phyloP scores from a whole-genome alignment of 2,797 vertebrate genomes.

The Eidolon dupreanum region DNA sequence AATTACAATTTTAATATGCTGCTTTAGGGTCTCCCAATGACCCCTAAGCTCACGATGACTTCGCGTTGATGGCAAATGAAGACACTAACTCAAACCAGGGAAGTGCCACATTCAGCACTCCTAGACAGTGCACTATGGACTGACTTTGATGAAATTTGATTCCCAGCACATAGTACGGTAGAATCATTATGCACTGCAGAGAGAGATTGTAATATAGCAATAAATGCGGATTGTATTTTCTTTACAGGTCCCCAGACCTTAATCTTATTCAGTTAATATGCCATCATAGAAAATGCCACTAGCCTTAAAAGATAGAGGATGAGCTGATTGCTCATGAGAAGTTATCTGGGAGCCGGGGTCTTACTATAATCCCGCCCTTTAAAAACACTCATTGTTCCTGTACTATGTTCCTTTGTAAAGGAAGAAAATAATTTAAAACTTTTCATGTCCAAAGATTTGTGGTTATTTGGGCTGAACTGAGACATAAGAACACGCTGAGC shows the following conservation, averaged over 20 bases:
- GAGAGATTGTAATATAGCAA: slow-evolving; percentile 12
- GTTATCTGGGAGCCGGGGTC: background rate
- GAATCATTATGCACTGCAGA: background rate
- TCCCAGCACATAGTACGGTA: background rate
- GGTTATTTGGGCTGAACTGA: background rate
- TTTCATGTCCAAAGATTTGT: background rate
- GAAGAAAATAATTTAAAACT: background rate
- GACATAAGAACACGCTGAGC: background rate
- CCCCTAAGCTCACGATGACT: background rate
- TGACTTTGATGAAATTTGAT: background rate
- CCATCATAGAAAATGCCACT: background rate
- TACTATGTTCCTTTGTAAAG: background rate
- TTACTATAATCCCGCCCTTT: background rate
- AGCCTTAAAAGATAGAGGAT: background rate
- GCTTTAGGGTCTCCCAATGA: background rate
- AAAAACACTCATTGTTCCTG: background rate
- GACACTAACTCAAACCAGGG: background rate
- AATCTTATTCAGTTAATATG: slow-evolving; percentile 26
- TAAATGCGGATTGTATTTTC: slow-evolving; percentile 45
- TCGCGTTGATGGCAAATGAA: background rate
- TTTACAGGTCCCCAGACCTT: slow-evolving; percentile 38
- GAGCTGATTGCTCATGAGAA: background rate
- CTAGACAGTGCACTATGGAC: background rate
- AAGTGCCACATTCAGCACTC: background rate
- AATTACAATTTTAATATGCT: background rate